phyloP scores from a whole-genome alignment of 2,113 vertebrate genomes.

The Psophia crepitans region DNA sequence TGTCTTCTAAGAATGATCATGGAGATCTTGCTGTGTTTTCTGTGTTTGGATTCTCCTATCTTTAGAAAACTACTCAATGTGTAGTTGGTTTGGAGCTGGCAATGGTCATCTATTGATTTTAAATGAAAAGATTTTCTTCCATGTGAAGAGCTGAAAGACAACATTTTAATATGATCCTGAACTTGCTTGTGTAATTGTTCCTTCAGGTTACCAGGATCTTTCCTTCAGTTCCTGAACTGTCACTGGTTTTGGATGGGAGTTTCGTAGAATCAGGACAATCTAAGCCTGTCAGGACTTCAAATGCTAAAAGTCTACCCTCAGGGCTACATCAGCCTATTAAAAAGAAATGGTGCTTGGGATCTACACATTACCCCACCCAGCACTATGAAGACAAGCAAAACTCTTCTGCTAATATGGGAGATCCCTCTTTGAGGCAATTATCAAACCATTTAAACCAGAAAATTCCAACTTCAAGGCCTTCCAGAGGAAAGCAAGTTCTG shows the following conservation, averaged over 20 bases:
- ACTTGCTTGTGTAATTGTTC: not conserved
- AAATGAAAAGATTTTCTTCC: not conserved
- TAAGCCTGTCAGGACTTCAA: conserved; percentile 2
- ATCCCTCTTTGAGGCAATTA: conserved; percentile 57
- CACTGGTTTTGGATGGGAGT: conserved; percentile 86
- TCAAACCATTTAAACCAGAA: conserved; percentile 41
- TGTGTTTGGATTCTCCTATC: not conserved
- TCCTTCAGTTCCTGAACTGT: conserved; percentile 95
- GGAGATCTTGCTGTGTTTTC: not conserved
- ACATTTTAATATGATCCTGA: not conserved
- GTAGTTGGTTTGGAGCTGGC: not conserved
- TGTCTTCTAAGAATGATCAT: not conserved
- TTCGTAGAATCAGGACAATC: conserved; percentile 63
- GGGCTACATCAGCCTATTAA: conserved; percentile 5
- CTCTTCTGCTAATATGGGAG: not conserved
- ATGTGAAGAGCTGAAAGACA: not conserved
- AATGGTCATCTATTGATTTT: not conserved
- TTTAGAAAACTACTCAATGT: not conserved
- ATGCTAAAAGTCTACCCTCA: conserved; percentile 23
- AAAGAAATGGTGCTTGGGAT: not conserved
- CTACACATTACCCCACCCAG: not conserved
- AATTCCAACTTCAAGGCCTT: not conserved
- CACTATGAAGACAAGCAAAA: conserved; percentile 34
- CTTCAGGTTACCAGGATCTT: conserved; percentile 78
- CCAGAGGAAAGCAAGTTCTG: conserved; percentile 43